phyloP scores from a whole-genome alignment of 2,888 invertebrate genomes.

The Pseudanteris insignis region DNA sequence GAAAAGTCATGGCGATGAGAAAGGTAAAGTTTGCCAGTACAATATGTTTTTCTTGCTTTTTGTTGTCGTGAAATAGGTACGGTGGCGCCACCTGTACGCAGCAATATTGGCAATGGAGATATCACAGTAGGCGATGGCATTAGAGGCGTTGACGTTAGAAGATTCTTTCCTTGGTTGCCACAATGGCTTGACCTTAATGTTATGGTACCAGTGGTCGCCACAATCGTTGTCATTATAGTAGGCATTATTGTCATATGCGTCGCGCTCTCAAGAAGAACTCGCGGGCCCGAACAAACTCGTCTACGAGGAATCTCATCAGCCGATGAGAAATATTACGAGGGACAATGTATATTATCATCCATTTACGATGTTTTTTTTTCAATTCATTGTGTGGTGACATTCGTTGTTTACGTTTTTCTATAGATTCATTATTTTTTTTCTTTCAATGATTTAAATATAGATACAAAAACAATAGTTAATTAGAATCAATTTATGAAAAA shows the following conservation, averaged over 20 bases:
- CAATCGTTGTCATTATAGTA: conserved; percentile 88
- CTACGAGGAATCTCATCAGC: conserved; percentile 75
- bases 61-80: conserved; percentile 72
- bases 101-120: conserved; percentile 63
- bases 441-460: too few species aligned
- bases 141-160: conserved; percentile 66
- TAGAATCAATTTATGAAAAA: too few species aligned
- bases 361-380: too few species aligned
- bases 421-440: too few species aligned
- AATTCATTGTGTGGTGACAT: too few species aligned
- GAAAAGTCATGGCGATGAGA: conserved; percentile 84
- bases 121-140: conserved; percentile 77
- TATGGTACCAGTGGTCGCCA: conserved; percentile 88
- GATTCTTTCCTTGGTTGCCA: conserved; percentile 79
- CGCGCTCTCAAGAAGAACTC: conserved; percentile 80
- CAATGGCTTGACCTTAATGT: conserved; percentile 91
- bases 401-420: too few species aligned
- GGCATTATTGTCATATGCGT: conserved; percentile 91
- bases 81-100: conserved; percentile 78
- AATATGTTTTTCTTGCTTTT: too few species aligned
- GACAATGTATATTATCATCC: conserved; percentile 60
- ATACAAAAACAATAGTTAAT: too few species aligned
- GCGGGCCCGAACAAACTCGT: conserved; percentile 75
- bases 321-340: conserved; percentile 67
- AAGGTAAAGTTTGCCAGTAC: conserved; percentile 71